Evolutionary conservation across 2,797 vertebrate species (phyloP).

Genomic region (Tarsius wallacei): DNA sequence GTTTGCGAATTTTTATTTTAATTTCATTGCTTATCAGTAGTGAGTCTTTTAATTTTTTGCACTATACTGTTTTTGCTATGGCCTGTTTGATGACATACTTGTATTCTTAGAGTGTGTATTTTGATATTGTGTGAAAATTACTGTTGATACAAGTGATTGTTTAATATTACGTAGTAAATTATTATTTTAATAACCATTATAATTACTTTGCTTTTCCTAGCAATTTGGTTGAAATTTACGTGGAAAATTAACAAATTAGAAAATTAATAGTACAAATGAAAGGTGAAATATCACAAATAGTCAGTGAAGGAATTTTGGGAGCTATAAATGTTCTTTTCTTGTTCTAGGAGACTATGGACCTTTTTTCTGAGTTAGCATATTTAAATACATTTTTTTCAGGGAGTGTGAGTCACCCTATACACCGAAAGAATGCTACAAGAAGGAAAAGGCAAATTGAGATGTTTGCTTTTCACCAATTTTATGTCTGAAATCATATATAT

Average conservation of each 20-base stretch:
- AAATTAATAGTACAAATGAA: neutral
- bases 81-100: neutral
- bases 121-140: neutral
- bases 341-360: neutral
- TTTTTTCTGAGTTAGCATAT: neutral
- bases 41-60: neutral
- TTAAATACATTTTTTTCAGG: neutral
- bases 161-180: neutral
- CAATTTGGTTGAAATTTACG: neutral
- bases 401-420: neutral
- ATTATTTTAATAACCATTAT: neutral
- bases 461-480: neutral
- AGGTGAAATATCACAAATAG: neutral
- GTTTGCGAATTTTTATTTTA: neutral
- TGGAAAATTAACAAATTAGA: neutral
- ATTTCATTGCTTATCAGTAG: neutral
- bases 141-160: neutral
- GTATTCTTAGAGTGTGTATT: neutral
- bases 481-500: neutral
- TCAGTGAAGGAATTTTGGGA: neutral
- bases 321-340: neutral
- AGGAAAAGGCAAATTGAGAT: neutral
- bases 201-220: neutral
- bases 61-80: neutral
- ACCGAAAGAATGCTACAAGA: neutral